phyloP scores from a whole-genome alignment of 2,888 invertebrate genomes.

The Ptycholaimellus sp. region DNA sequence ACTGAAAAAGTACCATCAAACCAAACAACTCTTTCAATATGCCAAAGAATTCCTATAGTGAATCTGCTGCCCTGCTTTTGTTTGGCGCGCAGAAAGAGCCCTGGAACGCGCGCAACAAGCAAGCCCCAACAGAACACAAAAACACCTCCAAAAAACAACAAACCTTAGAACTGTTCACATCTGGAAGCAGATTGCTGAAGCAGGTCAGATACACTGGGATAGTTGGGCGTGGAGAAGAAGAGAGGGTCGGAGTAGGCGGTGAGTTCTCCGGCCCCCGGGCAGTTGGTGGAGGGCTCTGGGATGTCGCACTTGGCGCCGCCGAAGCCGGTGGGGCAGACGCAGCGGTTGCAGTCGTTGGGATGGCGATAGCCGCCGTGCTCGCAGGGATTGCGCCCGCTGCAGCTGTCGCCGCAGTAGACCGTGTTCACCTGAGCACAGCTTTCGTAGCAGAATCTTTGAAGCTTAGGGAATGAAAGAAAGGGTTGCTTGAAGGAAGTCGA shows the following conservation, averaged over 20 bases:
- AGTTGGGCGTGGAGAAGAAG: slow-evolving; percentile 1
- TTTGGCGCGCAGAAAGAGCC: no score
- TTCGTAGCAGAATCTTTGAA: neutral
- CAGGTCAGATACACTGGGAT: no score
- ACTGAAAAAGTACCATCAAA: no score
- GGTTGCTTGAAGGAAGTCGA: slow-evolving; percentile 11
- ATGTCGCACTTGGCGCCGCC: slow-evolving; percentile 15
- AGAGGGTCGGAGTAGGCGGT: neutral
- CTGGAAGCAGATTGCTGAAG: no score
- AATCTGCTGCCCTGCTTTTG: no score
- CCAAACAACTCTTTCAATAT: no score
- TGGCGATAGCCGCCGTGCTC: slow-evolving; percentile 16
- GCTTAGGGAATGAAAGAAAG: neutral
- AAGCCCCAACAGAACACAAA: no score
- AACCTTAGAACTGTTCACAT: no score
- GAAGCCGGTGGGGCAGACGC: slow-evolving; percentile 19
- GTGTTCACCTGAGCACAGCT: slow-evolving; percentile 14
- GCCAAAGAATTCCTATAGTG: no score
- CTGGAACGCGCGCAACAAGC: no score
- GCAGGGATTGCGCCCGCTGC: slow-evolving; percentile 8
- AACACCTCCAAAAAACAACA: no score
- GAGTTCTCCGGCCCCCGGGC: slow-evolving; percentile 3
- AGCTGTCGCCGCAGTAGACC: slow-evolving; percentile 16
- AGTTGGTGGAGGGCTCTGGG: slow-evolving; percentile 12
- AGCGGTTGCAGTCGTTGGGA: slow-evolving; percentile 19